Percentiles rank a stretch among this genome's conserved stretches.
phyloP scores from a whole-genome alignment of 1,140 invertebrate genomes.

The Hycleus phaleratus region DNA sequence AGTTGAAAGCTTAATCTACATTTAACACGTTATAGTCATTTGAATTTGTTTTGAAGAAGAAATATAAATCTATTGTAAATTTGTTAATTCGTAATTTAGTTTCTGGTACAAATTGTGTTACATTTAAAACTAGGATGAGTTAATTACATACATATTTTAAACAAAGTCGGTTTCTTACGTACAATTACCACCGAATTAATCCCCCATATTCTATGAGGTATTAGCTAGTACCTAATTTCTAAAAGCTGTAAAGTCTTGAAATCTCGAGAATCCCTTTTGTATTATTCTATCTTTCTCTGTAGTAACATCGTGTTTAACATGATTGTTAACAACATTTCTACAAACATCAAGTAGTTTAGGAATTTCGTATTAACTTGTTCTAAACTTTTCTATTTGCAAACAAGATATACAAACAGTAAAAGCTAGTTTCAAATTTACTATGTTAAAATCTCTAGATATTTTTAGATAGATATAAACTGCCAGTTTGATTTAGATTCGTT shows the following conservation, averaged over 20 bases:
- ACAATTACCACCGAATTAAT: slow-evolving; percentile 7
- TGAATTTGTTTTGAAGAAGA: too few relatives aligned
- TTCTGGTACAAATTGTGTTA: too few relatives aligned
- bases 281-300: neutral
- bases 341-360: neutral
- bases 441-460: too few relatives aligned
- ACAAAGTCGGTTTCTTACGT: slow-evolving; percentile 10
- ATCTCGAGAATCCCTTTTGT: neutral
- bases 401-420: too few relatives aligned
- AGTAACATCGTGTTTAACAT: neutral
- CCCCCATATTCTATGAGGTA: slow-evolving; percentile 7
- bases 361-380: neutral
- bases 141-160: neutral
- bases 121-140: too few relatives aligned
- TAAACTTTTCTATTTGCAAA: slow-evolving; percentile 1
- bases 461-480: slow-evolving; percentile 14
- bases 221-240: slow-evolving; percentile 25
- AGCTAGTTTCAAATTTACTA: too few relatives aligned
- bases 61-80: too few relatives aligned
- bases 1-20: too few relatives aligned
- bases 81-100: too few relatives aligned
- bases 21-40: too few relatives aligned
- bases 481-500: neutral
- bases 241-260: neutral
- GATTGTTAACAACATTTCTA: neutral